Evolutionary conservation across 2,797 vertebrate species (phyloP).

Genomic region (Gastrophryne carolinensis): DNA sequence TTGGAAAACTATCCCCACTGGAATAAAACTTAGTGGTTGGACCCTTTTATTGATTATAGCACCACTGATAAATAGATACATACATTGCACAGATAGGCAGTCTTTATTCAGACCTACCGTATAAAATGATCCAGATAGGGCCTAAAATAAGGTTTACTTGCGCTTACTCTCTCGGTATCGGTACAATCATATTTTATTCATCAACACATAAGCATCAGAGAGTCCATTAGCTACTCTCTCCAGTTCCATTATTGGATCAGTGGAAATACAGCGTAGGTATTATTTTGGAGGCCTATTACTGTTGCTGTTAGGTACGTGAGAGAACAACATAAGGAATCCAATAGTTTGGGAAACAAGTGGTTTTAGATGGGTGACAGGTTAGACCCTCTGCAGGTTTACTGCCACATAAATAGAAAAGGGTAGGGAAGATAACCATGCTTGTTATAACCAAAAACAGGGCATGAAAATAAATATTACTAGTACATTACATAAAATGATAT

Average conservation of each 20-base stretch:
- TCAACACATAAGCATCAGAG: not conserved
- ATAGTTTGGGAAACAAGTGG: not conserved
- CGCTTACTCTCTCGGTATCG: not conserved
- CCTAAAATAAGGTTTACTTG: not conserved
- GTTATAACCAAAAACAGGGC: too few relatives aligned
- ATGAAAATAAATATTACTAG: too few relatives aligned
- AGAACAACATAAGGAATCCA: not conserved
- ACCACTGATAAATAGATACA: too few relatives aligned
- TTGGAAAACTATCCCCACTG: too few relatives aligned
- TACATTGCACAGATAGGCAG: too few relatives aligned
- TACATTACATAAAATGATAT: too few relatives aligned
- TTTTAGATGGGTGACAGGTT: too few relatives aligned
- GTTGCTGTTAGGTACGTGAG: not conserved
- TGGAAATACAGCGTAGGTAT: not conserved
- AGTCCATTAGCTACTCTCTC: constrained; percentile 25
- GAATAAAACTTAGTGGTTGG: too few relatives aligned
- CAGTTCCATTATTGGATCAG: constrained; percentile 6
- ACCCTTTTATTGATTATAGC: too few relatives aligned
- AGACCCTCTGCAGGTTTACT: too few relatives aligned
- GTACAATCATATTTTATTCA: constrained; percentile 29
- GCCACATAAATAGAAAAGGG: too few relatives aligned
- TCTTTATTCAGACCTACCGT: not conserved
- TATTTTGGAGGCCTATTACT: not conserved
- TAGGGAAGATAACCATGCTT: too few relatives aligned
- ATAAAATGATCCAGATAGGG: not conserved